Conservation (phyloP, 35 echinoderm and acorn worm species). For the Eucidaris tribuloides region DNA sequence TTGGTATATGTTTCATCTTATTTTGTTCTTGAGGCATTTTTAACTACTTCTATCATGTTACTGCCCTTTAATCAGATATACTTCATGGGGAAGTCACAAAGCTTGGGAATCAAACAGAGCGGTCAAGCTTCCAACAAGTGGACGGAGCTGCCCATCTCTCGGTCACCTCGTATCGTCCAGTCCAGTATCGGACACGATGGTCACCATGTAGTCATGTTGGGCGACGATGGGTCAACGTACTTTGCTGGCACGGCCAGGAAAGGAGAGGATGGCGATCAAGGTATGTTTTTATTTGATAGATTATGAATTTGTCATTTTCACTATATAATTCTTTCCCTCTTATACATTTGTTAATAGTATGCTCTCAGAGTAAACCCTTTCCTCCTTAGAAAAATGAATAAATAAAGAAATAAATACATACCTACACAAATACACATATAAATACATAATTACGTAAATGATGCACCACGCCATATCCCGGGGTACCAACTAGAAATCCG, state of each 20-base stretch:
- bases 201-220: slow-evolving; percentile 63
- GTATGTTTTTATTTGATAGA: slow-evolving; percentile 14
- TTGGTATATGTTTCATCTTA: neutral
- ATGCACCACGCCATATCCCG: too few relatives aligned
- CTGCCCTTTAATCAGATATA: slow-evolving; percentile 33
- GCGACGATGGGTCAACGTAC: slow-evolving; percentile 67
- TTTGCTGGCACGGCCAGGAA: slow-evolving; percentile 72
- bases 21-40: neutral
- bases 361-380: too few relatives aligned
- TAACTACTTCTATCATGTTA: neutral
- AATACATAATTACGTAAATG: too few relatives aligned
- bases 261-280: slow-evolving; percentile 88
- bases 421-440: too few relatives aligned
- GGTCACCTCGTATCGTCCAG: slow-evolving; percentile 69
- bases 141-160: slow-evolving; percentile 64
- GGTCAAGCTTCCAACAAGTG: slow-evolving; percentile 55
- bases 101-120: slow-evolving; percentile 74
- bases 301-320: neutral
- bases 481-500: too few relatives aligned
- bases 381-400: too few relatives aligned
- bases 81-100: slow-evolving; percentile 83
- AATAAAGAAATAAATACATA: too few relatives aligned
- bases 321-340: neutral
- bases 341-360: neutral
- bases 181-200: slow-evolving; percentile 86